Conservation (phyloP, 1,140 invertebrate species). For the Steinernema khuongi region DNA sequence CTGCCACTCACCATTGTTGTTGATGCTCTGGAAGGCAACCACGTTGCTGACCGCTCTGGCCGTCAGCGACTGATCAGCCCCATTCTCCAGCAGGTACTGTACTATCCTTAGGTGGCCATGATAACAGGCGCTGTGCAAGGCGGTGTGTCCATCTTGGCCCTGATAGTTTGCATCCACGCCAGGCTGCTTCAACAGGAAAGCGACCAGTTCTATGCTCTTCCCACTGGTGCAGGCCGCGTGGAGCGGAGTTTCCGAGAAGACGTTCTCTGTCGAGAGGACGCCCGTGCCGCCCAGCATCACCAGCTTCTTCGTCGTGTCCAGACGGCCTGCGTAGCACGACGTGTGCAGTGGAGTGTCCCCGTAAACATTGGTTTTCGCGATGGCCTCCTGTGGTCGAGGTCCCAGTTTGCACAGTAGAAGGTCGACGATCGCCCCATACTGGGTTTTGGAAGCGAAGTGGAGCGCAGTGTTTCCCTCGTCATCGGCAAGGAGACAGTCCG, state of each 20-base stretch:
- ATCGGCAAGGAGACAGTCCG: slow-evolving; percentile 60
- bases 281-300: slow-evolving; percentile 55
- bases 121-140: slow-evolving; percentile 63
- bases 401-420: slow-evolving; percentile 58
- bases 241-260: slow-evolving; percentile 63
- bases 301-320: slow-evolving; percentile 61
- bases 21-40: slow-evolving; percentile 3
- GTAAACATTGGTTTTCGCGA: slow-evolving; percentile 60
- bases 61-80: slow-evolving; percentile 62
- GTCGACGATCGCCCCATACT: slow-evolving; percentile 60
- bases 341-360: slow-evolving; percentile 62
- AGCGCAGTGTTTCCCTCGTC: slow-evolving; percentile 62
- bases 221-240: slow-evolving; percentile 63
- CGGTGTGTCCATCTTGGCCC: slow-evolving; percentile 62
- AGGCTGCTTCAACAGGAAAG: slow-evolving; percentile 61
- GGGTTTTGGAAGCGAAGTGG: slow-evolving; percentile 62
- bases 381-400: slow-evolving; percentile 41
- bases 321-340: slow-evolving; percentile 62
- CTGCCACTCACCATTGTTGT: not conserved
- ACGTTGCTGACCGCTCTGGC: slow-evolving; percentile 49
- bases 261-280: slow-evolving; percentile 57
- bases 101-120: slow-evolving; percentile 62
- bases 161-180: slow-evolving; percentile 62
- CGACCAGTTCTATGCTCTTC: slow-evolving; percentile 61
- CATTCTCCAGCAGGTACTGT: slow-evolving; percentile 62